Percentiles rank a stretch among this genome's conserved stretches.
Conservation (phyloP, 2,113 vertebrate species). For the Ptilonorhynchus violaceus region DNA sequence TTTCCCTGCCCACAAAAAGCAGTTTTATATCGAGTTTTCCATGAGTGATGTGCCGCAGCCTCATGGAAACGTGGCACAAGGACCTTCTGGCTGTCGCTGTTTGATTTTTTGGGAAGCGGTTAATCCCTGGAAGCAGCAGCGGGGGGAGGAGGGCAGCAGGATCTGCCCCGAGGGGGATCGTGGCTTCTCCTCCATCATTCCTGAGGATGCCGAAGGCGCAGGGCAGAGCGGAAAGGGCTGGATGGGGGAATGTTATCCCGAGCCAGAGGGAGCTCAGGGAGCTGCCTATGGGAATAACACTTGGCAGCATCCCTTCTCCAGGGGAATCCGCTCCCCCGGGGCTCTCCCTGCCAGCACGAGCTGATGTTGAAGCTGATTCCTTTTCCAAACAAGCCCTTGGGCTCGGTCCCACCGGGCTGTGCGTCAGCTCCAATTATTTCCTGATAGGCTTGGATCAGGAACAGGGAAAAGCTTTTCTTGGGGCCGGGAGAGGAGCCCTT, state of each 20-base stretch:
- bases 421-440: background rate
- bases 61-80: background rate
- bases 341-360: background rate
- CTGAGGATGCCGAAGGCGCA: background rate
- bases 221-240: background rate
- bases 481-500: background rate
- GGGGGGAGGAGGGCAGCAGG: background rate
- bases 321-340: fast-evolving
- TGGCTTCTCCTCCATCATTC: background rate
- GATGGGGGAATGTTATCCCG: background rate
- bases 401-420: background rate
- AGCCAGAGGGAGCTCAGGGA: background rate
- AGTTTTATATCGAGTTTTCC: background rate
- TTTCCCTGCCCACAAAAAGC: background rate
- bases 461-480: background rate
- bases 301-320: background rate
- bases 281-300: background rate
- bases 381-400: background rate
- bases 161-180: background rate
- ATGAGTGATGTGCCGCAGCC: background rate
- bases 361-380: background rate
- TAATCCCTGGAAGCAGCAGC: background rate
- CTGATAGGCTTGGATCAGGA: background rate
- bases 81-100: background rate
- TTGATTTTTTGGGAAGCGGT: background rate